phyloP scores from a whole-genome alignment of 2,113 vertebrate species.

The Danionella cerebrum region DNA sequence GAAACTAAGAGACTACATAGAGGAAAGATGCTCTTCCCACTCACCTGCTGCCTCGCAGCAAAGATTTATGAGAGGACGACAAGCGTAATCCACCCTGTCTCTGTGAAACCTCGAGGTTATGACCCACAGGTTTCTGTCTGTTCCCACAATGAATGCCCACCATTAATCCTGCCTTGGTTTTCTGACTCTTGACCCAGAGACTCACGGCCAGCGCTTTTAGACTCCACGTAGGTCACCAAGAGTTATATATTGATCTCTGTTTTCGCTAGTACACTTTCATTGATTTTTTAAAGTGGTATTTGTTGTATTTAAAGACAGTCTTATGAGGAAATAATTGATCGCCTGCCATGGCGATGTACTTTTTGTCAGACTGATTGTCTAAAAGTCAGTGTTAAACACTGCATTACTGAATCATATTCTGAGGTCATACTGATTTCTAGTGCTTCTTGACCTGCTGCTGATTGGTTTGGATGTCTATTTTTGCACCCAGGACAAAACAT shows the following conservation, averaged over 20 bases:
- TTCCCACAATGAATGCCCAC: conserved; percentile 62
- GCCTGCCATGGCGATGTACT: conserved; percentile 36
- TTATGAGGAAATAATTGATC: conserved; percentile 53
- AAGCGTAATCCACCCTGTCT: conserved; percentile 67
- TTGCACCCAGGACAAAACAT: too few species aligned
- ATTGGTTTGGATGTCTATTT: neutral
- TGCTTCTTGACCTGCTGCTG: conserved; percentile 13
- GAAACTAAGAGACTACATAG: conserved; percentile 70
- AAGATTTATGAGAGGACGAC: conserved; percentile 65
- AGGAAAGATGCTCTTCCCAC: conserved; percentile 49
- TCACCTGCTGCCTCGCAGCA: conserved; percentile 47
- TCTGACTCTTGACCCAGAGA: conserved; percentile 53
- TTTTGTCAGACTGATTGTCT: conserved; percentile 25
- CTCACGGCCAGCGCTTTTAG: conserved; percentile 64
- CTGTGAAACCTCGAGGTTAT: conserved; percentile 60
- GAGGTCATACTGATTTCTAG: conserved; percentile 19
- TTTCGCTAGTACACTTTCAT: conserved; percentile 59
- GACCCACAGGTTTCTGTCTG: conserved; percentile 65
- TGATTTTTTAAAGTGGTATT: conserved; percentile 68
- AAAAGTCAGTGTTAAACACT: conserved; percentile 31
- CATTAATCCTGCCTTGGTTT: conserved; percentile 62
- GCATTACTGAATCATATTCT: conserved; percentile 9
- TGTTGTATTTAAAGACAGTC: conserved; percentile 60
- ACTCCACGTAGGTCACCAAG: conserved; percentile 60
- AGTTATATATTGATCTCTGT: conserved; percentile 69